These are phyloP conservation scores for Dolichomitus sp. DNA, from an alignment of 2,888 invertebrate species.

Conservation along the genomic window DNA sequence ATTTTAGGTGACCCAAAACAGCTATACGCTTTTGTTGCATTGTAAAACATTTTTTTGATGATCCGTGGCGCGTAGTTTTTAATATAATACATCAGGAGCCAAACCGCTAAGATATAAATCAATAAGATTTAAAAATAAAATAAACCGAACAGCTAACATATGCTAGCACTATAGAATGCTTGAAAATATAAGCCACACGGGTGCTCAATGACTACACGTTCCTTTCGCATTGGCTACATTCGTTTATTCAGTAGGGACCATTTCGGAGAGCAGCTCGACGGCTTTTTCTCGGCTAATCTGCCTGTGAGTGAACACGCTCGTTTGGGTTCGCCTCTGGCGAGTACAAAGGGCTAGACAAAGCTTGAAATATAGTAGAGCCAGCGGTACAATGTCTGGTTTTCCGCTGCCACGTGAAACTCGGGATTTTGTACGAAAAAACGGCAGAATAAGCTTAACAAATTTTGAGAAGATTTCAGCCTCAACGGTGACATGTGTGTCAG, in stretches of 20 bases:
- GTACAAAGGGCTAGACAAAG: conserved; percentile 71
- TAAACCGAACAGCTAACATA: neutral
- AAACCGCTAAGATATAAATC: no score
- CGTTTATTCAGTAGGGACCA: conserved; percentile 45
- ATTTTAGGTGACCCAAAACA: no score
- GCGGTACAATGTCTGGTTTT: conserved; percentile 16
- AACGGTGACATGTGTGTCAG: neutral
- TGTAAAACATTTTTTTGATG: no score
- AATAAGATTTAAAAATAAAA: conserved; percentile 20
- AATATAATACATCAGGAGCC: no score
- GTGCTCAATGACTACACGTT: conserved; percentile 58
- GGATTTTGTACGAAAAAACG: conserved; percentile 21
- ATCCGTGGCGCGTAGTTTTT: no score
- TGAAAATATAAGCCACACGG: conserved; percentile 62
- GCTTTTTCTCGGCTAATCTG: conserved; percentile 68
- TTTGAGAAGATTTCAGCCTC: conserved; percentile 34
- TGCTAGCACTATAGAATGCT: conserved; percentile 37
- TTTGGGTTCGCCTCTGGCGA: conserved; percentile 66
- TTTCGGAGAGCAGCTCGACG: conserved; percentile 19
- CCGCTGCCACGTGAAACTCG: neutral
- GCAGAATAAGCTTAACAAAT: conserved; percentile 65
- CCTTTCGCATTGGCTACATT: conserved; percentile 49
- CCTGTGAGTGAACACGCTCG: conserved; percentile 64
- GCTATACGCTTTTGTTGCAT: no score
- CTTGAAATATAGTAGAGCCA: conserved; percentile 67